These are phyloP conservation scores for Yponomeuta sedellus DNA, from an alignment of 2,888 invertebrate genomes.

Conservation along the genomic window DNA sequence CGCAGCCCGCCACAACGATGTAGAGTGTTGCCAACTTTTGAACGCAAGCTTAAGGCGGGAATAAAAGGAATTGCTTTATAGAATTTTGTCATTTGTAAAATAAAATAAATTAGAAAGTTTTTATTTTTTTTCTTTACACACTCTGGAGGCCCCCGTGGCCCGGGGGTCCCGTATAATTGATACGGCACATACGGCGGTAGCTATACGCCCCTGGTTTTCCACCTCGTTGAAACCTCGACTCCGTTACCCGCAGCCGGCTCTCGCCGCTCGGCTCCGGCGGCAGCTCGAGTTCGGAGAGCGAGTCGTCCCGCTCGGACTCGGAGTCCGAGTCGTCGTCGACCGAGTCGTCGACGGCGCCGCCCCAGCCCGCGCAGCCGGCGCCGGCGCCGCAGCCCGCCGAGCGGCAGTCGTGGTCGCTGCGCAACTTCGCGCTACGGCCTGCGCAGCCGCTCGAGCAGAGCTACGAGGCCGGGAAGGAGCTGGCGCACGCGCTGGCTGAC, in stretches of 20 bases:
- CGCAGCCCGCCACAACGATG: no score
- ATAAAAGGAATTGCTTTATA: no score
- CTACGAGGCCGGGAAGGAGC: constrained; percentile 72
- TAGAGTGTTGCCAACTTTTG: no score
- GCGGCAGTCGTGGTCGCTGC: constrained; percentile 63
- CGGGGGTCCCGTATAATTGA: no score
- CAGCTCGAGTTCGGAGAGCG: constrained; percentile 69
- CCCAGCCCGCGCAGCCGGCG: constrained; percentile 28
- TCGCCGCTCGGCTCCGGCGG: constrained; percentile 64
- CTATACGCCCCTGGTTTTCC: no score
- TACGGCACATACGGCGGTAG: no score
- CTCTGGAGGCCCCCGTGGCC: no score
- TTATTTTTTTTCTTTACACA: no score
- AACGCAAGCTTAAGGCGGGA: no score
- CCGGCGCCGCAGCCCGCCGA: constrained; percentile 37
- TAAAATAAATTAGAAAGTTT: no score
- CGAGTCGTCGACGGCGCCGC: constrained; percentile 35
- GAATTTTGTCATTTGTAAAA: no score
- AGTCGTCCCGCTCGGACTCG: constrained; percentile 79
- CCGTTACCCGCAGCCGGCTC: constrained; percentile 46
- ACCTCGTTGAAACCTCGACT: neutral
- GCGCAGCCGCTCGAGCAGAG: constrained; percentile 54
- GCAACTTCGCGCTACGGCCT: constrained; percentile 60
- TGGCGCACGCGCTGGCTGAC: constrained; percentile 74
- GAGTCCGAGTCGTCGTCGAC: constrained; percentile 79